Base-by-base conservation (phyloP, 2,888 invertebrate genomes). In the Chrysotoxum bicinctum region DNA sequence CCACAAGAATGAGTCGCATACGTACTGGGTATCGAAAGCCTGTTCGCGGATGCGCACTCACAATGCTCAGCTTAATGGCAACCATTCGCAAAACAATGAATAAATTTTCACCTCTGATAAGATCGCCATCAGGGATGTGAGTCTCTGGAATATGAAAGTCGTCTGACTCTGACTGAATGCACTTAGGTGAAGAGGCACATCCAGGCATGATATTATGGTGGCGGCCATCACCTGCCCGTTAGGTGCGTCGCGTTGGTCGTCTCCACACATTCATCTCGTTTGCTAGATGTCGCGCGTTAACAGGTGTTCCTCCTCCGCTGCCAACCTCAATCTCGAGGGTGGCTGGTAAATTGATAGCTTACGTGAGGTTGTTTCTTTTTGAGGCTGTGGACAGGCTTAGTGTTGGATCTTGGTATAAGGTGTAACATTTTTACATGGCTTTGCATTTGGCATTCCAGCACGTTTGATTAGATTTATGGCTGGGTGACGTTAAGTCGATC, bases 81-180 rank as follows among this genome's bases (percentile, higher is more conserved):
- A 77, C 81, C 73, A 85, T 85, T 86, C 81, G 82, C 86, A 78
- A 82, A n/a, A 83, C 87, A 87, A 88, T 88, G 88, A 88, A 89
- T 89, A 89, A 89, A 89, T 89, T 88, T 88, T 88, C 89, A 88
- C 89, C 88, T 87, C 75, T 87, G 89, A 89, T 89, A 89, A 88
- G 84, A 89, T 89, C 88, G 87, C 84, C 79, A 66, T 60, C 70
- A 84, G 80, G 80, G 80, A 73, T 60, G 26, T 26, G 62, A 60
- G 60, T 35, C 21, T 56, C 26, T 64, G n/a, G 66, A 21, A 48
- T 70, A 50, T 73, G 62, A 73, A 56, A 62, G 76, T 73, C 32
- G 72, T 69, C 43, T 43, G 40, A n/a, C 5, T 9, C 32, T 10
- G 52, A 14, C 26, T 43, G 77, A 26, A 56, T 56, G 50, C 10